Percentiles rank a stretch among this genome's conserved stretches.
Evolutionary conservation across 2,113 vertebrate species (phyloP).

Genomic region (Dolichallabes microphthalmus): DNA sequence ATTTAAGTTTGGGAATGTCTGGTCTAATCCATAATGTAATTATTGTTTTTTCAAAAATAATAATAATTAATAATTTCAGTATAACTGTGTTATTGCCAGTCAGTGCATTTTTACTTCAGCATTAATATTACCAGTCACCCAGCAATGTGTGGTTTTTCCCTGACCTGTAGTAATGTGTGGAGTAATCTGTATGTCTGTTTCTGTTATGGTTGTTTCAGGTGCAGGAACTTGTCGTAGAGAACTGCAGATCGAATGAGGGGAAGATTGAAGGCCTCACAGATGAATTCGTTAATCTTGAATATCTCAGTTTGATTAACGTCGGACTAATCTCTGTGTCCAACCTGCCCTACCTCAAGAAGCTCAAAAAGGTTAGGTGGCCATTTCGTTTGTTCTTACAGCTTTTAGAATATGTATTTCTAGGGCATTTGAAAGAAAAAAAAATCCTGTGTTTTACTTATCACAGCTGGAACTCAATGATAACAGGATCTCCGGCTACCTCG

Average conservation of each 20-base stretch:
- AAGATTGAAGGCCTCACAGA: constrained; percentile 88
- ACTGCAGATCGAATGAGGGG: constrained; percentile 85
- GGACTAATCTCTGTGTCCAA: constrained; percentile 84
- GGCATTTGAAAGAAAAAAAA: neutral
- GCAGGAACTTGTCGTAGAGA: constrained; percentile 88
- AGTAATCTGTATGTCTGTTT: neutral
- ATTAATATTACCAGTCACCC: no score
- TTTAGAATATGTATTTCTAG: neutral
- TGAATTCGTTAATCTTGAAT: constrained; percentile 89
- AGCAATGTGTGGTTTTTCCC: no score
- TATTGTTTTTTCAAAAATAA: no score
- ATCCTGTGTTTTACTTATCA: constrained; percentile 48
- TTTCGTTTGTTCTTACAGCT: neutral
- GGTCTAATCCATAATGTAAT: no score
- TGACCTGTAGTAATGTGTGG: neutral
- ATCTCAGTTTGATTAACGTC: constrained; percentile 92
- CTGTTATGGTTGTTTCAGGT: constrained; percentile 69
- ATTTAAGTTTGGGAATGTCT: no score
- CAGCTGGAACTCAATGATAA: constrained; percentile 93
- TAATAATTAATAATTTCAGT: no score
- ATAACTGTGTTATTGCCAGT: neutral
- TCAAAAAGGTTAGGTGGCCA: constrained; percentile 82
- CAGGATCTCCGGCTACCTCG: constrained; percentile 87
- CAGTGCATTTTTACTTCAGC: no score
- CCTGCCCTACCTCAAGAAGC: constrained; percentile 87